Conservation (phyloP, 2,888 invertebrate genomes). For the Odontothrips loti region DNA sequence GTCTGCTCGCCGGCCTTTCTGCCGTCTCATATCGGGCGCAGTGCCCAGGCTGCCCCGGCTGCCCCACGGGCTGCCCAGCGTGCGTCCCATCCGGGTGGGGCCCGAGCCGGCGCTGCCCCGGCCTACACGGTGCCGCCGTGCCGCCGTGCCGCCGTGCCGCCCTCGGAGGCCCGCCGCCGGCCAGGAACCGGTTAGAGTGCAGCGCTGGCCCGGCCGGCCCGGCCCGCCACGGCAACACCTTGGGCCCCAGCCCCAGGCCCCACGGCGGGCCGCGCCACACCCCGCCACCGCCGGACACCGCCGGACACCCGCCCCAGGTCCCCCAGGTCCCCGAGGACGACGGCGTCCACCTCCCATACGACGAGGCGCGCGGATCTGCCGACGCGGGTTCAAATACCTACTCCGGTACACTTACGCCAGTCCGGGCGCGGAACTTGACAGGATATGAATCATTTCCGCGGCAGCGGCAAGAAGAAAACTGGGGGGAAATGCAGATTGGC, state of each 20-base stretch:
- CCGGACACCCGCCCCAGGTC: neutral
- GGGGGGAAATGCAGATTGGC: no score
- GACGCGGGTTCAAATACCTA: no score
- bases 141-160: neutral
- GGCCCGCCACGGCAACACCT: neutral
- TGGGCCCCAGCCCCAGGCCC: neutral
- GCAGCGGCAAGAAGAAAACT: no score
- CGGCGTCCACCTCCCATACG: no score
- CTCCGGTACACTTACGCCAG: no score
- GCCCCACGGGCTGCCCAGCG: neutral
- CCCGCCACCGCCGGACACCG: neutral
- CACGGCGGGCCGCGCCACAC: neutral
- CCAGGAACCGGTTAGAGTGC: conserved; percentile 15
- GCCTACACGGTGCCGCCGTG: neutral
- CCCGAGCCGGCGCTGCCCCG: neutral
- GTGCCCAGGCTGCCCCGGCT: neutral
- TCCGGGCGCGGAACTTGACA: no score
- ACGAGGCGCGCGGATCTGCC: no score
- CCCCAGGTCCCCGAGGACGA: no score
- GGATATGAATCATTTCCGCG: no score
- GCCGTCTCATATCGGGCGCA: no score
- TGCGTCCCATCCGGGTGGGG: neutral
- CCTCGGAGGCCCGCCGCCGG: neutral
- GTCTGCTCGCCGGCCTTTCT: no score
- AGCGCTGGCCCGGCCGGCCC: neutral